Percentiles rank a stretch among this genome's conserved stretches.
Conservation (phyloP, 2,888 invertebrate species). For the Eupithecia pulchellata region DNA sequence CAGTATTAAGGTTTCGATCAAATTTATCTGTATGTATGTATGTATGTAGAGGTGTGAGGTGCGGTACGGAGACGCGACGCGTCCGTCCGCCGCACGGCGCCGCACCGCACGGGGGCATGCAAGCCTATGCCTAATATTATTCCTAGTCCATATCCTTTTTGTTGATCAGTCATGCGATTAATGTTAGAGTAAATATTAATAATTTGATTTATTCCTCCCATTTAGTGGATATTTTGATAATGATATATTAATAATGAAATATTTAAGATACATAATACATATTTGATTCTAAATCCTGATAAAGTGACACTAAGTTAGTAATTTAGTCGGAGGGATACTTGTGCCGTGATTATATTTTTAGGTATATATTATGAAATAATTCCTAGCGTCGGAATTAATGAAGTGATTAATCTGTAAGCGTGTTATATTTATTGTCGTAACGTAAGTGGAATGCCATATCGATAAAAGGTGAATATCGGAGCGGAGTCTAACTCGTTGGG, state of each 20-base stretch:
- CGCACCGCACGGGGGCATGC: conserved; percentile 66
- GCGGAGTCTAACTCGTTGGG: conserved; percentile 83
- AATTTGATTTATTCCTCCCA: conserved; percentile 86
- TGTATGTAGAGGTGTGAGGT: conserved; percentile 80
- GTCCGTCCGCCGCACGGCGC: conserved; percentile 13
- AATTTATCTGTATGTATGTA: conserved; percentile 75
- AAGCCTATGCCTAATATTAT: conserved; percentile 84
- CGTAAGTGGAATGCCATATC: conserved; percentile 85
- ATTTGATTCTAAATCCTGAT: conserved; percentile 86
- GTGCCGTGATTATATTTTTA: conserved; percentile 86
- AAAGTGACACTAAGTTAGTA: conserved; percentile 86
- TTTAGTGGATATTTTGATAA: conserved; percentile 86
- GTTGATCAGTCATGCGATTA: conserved; percentile 86
- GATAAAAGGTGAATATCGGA: conserved; percentile 84
- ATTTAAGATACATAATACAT: conserved; percentile 86
- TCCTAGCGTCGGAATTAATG: conserved; percentile 86
- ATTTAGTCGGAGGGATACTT: conserved; percentile 86
- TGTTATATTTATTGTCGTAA: conserved; percentile 86
- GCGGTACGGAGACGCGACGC: conserved; percentile 47
- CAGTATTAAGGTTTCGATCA: conserved; percentile 82
- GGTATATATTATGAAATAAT: conserved; percentile 86
- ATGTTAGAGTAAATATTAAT: conserved; percentile 84
- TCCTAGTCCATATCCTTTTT: conserved; percentile 86
- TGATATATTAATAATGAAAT: conserved; percentile 86
- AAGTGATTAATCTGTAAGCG: conserved; percentile 86